A percentile compares a stretch with the other conserved stretches of the same genome.
Evolutionary conservation across 2,113 vertebrate species (phyloP).

Genomic region (Cryptomyrus ogoouensis): DNA sequence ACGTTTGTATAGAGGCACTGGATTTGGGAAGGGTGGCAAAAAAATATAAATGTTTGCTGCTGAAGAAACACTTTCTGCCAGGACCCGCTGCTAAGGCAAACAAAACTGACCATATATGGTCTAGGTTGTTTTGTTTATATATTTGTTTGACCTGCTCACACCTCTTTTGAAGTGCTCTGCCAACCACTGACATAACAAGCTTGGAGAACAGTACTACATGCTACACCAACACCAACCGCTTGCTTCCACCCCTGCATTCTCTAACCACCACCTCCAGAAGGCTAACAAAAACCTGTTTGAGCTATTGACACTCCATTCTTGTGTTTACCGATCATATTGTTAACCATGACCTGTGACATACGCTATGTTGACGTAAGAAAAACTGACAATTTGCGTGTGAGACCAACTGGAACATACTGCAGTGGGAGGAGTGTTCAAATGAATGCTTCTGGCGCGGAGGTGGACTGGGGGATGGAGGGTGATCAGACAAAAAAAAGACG

Average conservation of each 20-base stretch:
- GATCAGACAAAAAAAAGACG: background rate
- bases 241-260: background rate
- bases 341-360: background rate
- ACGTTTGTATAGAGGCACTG: background rate
- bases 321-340: background rate
- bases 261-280: background rate
- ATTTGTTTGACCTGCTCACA: background rate
- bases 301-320: background rate
- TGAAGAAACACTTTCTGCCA: background rate
- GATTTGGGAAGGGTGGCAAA: background rate
- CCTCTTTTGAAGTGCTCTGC: background rate
- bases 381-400: background rate
- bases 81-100: background rate
- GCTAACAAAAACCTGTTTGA: background rate
- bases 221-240: background rate
- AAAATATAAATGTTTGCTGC: background rate
- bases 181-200: background rate
- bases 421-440: background rate
- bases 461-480: background rate
- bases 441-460: background rate
- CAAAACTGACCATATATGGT: background rate
- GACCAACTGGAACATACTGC: background rate
- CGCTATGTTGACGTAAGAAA: background rate
- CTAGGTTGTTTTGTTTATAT: background rate
- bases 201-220: background rate